phyloP scores from a whole-genome alignment of 2,113 vertebrate species.

The Colistium nudipinnis region DNA sequence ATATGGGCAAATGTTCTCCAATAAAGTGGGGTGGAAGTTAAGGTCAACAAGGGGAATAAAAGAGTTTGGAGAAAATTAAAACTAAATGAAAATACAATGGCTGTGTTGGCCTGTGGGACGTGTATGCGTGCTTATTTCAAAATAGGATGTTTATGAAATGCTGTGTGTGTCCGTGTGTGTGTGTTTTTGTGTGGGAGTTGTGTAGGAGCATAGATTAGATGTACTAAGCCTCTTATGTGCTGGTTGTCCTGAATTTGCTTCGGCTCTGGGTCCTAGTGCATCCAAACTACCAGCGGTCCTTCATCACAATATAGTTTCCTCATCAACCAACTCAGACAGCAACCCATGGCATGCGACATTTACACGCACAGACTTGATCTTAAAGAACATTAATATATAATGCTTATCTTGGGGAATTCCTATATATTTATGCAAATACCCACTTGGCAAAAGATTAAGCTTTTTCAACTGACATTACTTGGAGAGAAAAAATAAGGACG shows the following conservation, averaged over 20 bases:
- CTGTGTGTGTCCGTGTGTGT: constrained; percentile 56
- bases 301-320: constrained; percentile 26
- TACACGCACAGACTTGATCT: background rate
- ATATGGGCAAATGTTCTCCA: constrained; percentile 62
- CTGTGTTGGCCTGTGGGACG: constrained; percentile 61
- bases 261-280: constrained; percentile 79
- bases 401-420: background rate
- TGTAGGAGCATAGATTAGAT: constrained; percentile 79
- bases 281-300: constrained; percentile 23
- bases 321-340: constrained; percentile 35
- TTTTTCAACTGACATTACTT: background rate
- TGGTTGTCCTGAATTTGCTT: constrained; percentile 82
- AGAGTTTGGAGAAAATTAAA: constrained; percentile 75
- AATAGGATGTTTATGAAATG: constrained; percentile 71
- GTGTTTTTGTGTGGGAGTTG: constrained; percentile 57
- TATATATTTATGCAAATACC: background rate
- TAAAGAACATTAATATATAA: constrained; percentile 23
- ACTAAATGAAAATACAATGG: constrained; percentile 76
- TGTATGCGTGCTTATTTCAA: constrained; percentile 65
- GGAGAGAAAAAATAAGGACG: background rate
- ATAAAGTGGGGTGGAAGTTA: constrained; percentile 47
- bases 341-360: constrained; percentile 27
- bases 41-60: constrained; percentile 68
- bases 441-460: background rate
- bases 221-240: constrained; percentile 83